Evolutionary conservation across 2,113 vertebrate genomes (phyloP).

Genomic region (rat (Rattus norvegicus)): GRCr8 NC_086033.1:85039501-85040000

Average conservation of each 20-base stretch:
- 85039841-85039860: background rate
- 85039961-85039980: conserved; percentile 51
- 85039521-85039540: background rate
- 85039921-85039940: conserved; percentile 61
- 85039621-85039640: background rate
- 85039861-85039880: conserved; percentile 11
- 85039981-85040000: conserved; percentile 62
- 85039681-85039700: background rate
- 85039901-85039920: conserved; percentile 23
- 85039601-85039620: background rate
- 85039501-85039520: background rate
- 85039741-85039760: conserved; percentile 42
- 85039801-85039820: conserved; percentile 70
- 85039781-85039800: conserved; percentile 36
- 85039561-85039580: background rate
- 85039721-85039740: conserved; percentile 11
- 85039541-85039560: conserved; percentile 19
- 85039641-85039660: background rate
- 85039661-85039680: background rate
- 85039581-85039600: conserved; percentile 5
- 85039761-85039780: conserved; percentile 54
- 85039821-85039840: conserved; percentile 72
- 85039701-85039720: conserved; percentile 42
- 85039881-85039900: conserved; percentile 49
- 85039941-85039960: conserved; percentile 58